Evolutionary conservation across 2,888 invertebrate genomes (phyloP).

Genomic region (Panzeria rudis): DNA sequence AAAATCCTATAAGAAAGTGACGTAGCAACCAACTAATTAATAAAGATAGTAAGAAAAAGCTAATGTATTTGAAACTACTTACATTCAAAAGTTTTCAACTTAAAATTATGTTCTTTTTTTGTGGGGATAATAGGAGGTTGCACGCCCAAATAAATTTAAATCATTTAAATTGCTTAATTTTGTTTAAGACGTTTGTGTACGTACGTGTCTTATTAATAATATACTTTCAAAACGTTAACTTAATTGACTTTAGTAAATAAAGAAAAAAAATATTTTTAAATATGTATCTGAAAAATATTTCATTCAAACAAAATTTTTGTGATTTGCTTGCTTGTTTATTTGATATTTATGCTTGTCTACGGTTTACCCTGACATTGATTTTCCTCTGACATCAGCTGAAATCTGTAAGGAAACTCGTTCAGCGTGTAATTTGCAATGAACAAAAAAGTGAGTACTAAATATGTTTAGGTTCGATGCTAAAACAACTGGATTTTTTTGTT

Average conservation of each 20-base stretch:
- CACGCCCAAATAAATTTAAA: constrained; percentile 50
- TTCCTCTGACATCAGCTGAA: constrained; percentile 71
- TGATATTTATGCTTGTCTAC: constrained; percentile 33
- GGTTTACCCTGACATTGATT: constrained; percentile 74
- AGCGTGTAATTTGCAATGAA: constrained; percentile 42
- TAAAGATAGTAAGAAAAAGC: too few relatives aligned
- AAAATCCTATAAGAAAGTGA: too few relatives aligned
- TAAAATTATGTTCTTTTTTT: neutral
- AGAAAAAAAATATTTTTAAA: constrained; percentile 7
- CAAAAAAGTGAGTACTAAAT: neutral
- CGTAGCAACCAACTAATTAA: too few relatives aligned
- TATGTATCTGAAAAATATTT: constrained; percentile 20
- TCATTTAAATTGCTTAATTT: constrained; percentile 67
- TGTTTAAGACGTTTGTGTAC: constrained; percentile 1
- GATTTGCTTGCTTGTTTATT: neutral
- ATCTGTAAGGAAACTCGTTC: constrained; percentile 73
- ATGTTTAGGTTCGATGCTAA: too few relatives aligned
- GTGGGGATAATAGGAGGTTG: constrained; percentile 3
- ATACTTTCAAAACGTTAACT: neutral
- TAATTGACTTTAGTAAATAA: constrained; percentile 44
- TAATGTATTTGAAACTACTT: too few relatives aligned
- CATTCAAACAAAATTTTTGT: neutral
- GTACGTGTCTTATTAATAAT: constrained; percentile 18
- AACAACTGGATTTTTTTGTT: too few relatives aligned
- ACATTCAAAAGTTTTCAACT: neutral